Conservation (phyloP, 2,888 invertebrate species). For the Drosophila mercatorum region DNA sequence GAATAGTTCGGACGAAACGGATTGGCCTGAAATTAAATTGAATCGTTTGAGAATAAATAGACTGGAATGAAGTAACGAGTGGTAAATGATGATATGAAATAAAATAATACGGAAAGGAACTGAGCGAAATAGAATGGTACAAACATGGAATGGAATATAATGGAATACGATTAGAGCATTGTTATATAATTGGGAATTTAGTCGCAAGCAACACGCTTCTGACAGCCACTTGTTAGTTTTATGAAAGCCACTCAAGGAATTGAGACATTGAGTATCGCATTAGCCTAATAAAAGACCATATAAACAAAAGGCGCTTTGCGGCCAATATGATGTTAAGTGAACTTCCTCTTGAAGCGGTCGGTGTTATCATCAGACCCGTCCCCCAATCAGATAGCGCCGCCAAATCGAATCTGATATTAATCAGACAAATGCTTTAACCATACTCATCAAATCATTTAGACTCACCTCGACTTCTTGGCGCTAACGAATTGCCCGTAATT, state of each 20-base stretch:
- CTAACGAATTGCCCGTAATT: conserved; percentile 58
- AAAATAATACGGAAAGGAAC: neutral
- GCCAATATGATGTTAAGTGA: neutral
- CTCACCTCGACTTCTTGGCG: conserved; percentile 26
- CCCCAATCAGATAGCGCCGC: conserved; percentile 23
- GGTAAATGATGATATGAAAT: neutral
- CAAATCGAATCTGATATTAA: conserved; percentile 9
- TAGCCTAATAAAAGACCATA: conserved; percentile 7
- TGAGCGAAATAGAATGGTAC: too few species aligned
- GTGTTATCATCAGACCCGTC: conserved; percentile 25
- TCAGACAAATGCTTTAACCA: conserved; percentile 21
- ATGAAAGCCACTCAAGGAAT: conserved; percentile 4
- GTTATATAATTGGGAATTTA: neutral
- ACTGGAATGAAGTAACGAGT: too few species aligned
- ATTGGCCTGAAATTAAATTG: neutral
- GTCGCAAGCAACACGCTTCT: neutral
- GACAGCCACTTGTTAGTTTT: conserved; percentile 3
- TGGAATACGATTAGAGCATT: too few species aligned
- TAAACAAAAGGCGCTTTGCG: conserved; percentile 12
- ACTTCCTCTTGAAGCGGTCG: conserved; percentile 21
- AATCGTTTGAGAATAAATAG: neutral
- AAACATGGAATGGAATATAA: too few species aligned
- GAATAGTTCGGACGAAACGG: neutral
- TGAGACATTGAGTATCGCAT: neutral
- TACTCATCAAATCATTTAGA: conserved; percentile 56